These are phyloP conservation scores for Nephila pilipes DNA, from an alignment of 1,140 invertebrate species.

Conservation along the genomic window DNA sequence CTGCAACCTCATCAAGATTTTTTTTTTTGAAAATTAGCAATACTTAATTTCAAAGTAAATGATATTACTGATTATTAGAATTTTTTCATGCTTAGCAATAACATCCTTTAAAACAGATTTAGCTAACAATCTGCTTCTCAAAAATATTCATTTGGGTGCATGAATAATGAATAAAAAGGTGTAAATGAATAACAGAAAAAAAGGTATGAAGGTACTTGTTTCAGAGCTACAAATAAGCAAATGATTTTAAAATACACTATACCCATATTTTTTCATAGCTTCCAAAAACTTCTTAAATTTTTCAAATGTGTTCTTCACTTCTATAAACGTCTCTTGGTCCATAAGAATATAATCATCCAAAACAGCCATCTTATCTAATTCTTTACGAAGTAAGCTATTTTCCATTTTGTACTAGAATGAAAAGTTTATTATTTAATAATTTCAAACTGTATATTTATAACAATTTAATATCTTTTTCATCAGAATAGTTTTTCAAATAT, in stretches of 20 bases:
- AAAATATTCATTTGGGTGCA: too few species aligned
- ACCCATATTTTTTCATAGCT: conserved; percentile 69
- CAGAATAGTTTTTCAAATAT: too few species aligned
- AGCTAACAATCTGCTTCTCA: too few species aligned
- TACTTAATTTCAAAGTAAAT: too few species aligned
- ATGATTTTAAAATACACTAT: background rate
- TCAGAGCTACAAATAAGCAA: background rate
- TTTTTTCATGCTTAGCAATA: too few species aligned
- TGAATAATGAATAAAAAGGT: too few species aligned
- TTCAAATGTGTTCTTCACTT: conserved; percentile 51
- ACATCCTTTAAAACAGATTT: too few species aligned
- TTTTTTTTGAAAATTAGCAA: too few species aligned
- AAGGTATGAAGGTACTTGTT: background rate
- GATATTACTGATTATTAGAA: too few species aligned
- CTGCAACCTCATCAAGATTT: too few species aligned
- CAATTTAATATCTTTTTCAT: too few species aligned
- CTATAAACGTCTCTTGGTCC: conserved; percentile 43
- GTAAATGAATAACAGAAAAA: background rate
- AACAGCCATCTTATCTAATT: conserved; percentile 12
- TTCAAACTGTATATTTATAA: too few species aligned
- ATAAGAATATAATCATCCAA: conserved; percentile 13
- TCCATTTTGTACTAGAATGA: conserved; percentile 43
- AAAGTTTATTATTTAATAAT: background rate
- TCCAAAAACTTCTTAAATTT: conserved; percentile 56
- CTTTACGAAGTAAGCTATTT: conserved; percentile 22